Evolutionary conservation across 2,888 invertebrate species (phyloP), one percentile per base, ranked within the genome.

Genomic region (Drosophila falleni): DNA sequence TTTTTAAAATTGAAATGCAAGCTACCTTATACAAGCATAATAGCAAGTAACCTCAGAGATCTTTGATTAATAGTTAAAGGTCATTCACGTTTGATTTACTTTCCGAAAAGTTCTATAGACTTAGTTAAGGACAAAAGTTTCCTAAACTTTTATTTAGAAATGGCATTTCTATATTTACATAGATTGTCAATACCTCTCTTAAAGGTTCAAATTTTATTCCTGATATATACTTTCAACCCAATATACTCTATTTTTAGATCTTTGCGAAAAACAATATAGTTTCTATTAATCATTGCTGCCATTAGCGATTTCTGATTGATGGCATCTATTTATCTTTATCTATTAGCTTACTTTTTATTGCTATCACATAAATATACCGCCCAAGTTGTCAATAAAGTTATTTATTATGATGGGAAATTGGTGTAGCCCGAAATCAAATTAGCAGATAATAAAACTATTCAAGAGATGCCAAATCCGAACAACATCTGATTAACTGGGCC

Each of bases 401-500:
- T 63, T 63, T 63, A 63, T 49, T 39, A 41, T 56, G 46, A 56
- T 63, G 47, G 11, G n/a, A 35, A n/a, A 19, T 44, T 46, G 46
- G 16, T 37, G 42, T 61, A 46, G n/a, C 29, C 16, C 9, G 15
- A 15, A 39, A 31, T 29, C 49, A 59, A 39, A 6, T 50, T 31
- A 35, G 10, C 16, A 46, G 59, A 41, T 56, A 49, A 60, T 68
- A 61, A 74, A 47, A 16, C 41, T 31, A 29, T 15, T 35, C 44
- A 26, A 53, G 26, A 42, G 37, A 50, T 39, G 23, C n/a, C 15
- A 35, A 47, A 31, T 23, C 46, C 13, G 13, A 42, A 39, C 33
- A 53, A 31, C 39, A 55, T 47, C 46, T 54, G 79, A 78, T 74
- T 79, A 78, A 69, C 47, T 74, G 44, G 69, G 42, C 70, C 61